A percentile compares a stretch with the other conserved stretches of the same genome.
Conservation (phyloP, 2,888 invertebrate species). For the Adineta ricciae region DNA sequence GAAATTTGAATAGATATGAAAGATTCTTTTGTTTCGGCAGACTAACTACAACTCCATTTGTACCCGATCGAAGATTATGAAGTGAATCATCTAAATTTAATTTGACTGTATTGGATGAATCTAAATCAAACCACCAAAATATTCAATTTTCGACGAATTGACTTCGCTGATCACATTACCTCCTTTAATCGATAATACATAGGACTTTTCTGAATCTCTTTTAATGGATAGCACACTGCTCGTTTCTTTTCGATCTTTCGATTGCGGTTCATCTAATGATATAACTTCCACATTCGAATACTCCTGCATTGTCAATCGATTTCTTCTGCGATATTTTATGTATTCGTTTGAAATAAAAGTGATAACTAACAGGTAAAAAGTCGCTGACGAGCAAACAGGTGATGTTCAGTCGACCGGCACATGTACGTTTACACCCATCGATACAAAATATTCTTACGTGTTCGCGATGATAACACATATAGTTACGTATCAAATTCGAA, state of each 20-base stretch:
- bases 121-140: neutral
- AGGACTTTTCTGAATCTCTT: neutral
- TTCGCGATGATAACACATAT: neutral
- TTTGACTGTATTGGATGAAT: neutral
- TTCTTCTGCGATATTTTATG: neutral
- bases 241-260: neutral
- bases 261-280: neutral
- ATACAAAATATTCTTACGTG: neutral
- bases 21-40: neutral
- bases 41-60: neutral
- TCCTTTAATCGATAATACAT: neutral
- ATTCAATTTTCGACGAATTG: neutral
- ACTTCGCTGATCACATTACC: neutral
- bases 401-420: constrained; percentile 15
- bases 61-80: neutral
- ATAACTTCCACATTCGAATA: neutral
- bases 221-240: neutral
- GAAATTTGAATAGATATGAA: neutral
- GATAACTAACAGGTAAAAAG: neutral
- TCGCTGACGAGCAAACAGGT: neutral
- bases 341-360: neutral
- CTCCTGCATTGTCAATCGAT: neutral
- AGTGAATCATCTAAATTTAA: neutral
- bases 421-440: neutral
- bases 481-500: neutral